Evolutionary conservation across 2,888 invertebrate genomes (phyloP).

Genomic region (Drosophila meridiana): DNA sequence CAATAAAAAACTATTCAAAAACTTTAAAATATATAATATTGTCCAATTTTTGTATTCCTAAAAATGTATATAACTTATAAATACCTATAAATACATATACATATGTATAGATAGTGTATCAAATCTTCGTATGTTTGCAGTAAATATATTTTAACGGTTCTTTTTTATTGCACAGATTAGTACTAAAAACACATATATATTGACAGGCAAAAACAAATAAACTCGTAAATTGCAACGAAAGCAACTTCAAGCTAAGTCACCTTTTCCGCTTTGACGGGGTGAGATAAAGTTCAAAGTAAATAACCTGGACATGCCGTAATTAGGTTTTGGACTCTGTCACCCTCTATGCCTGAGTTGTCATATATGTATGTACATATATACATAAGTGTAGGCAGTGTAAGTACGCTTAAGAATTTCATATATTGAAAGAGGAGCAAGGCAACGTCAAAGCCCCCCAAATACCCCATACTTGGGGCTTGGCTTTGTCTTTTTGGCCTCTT

Average conservation of each 20-base stretch:
- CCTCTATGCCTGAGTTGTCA: slow-evolving; percentile 17
- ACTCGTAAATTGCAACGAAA: slow-evolving; percentile 58
- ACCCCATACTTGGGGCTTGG: slow-evolving; percentile 31
- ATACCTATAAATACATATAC: background rate
- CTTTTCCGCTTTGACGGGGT: slow-evolving; percentile 38
- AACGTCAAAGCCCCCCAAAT: slow-evolving; percentile 43
- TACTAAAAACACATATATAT: slow-evolving; percentile 6
- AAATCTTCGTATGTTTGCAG: background rate
- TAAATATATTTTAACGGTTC: slow-evolving; percentile 4
- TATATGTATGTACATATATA: background rate
- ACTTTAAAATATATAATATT: background rate
- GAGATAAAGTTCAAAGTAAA: slow-evolving; percentile 25
- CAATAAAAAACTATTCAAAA: too few species aligned
- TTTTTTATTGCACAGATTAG: slow-evolving; percentile 34
- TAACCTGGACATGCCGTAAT: slow-evolving; percentile 23
- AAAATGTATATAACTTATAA: background rate
- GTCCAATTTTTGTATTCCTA: background rate
- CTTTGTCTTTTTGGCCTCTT: slow-evolving; percentile 13
- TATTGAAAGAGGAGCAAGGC: slow-evolving; percentile 53
- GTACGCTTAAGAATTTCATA: slow-evolving; percentile 73
- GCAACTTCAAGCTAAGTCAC: slow-evolving; percentile 43
- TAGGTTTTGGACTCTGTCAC: slow-evolving; percentile 24
- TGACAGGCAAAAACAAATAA: slow-evolving; percentile 32
- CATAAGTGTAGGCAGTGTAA: slow-evolving; percentile 36
- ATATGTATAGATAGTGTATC: background rate